Evolutionary conservation across 2,888 invertebrate species (phyloP).

Genomic region (Himalopsyche anomala): DNA sequence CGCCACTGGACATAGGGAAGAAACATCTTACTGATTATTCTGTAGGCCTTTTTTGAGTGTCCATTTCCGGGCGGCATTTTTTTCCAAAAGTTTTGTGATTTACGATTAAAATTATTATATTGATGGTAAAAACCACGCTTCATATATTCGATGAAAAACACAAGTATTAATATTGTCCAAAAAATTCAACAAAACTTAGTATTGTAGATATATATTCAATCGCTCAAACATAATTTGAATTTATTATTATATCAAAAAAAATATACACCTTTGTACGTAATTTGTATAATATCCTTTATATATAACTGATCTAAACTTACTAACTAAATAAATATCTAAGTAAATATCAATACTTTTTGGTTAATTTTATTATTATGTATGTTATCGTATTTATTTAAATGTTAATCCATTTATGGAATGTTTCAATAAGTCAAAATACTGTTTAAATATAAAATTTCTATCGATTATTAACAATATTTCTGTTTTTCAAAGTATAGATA

Average conservation of each 20-base stretch:
- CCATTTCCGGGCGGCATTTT: conserved; percentile 19
- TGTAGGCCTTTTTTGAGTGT: conserved; percentile 17
- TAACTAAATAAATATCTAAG: too few species aligned
- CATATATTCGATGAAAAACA: neutral
- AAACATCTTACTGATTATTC: conserved; percentile 17
- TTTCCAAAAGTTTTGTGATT: conserved; percentile 16
- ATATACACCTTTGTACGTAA: too few species aligned
- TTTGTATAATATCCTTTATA: too few species aligned
- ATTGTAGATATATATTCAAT: neutral
- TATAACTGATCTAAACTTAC: too few species aligned
- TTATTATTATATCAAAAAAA: neutral
- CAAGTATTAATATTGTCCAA: neutral
- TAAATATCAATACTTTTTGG: too few species aligned
- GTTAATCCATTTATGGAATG: too few species aligned
- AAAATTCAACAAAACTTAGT: neutral
- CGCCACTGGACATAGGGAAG: neutral
- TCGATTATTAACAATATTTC: too few species aligned
- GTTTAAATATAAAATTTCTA: too few species aligned
- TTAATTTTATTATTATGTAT: too few species aligned
- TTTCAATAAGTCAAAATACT: too few species aligned
- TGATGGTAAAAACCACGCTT: neutral
- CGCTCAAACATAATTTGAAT: neutral
- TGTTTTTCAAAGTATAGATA: too few species aligned
- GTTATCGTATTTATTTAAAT: too few species aligned
- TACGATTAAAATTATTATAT: conserved; percentile 30